Percentiles rank a stretch among this genome's conserved stretches.
Conservation (phyloP, 2,797 vertebrate species). For the Margarornis squamiger region DNA sequence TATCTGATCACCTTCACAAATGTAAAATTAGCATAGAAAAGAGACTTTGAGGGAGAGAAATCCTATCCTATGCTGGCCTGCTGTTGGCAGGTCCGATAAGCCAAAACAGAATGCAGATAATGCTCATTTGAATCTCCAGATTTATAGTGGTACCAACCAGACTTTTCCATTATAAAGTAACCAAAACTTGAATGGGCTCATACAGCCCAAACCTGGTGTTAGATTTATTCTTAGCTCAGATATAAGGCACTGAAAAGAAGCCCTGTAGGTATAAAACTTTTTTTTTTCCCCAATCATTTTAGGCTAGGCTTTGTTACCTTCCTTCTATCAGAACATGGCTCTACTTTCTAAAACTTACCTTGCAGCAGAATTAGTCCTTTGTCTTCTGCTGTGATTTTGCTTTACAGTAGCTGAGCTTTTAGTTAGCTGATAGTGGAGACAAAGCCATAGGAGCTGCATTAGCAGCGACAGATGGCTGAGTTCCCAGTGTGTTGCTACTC, state of each 20-base stretch:
- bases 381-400: neutral
- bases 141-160: neutral
- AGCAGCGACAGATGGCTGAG: neutral
- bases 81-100: conserved; percentile 19
- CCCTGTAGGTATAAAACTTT: neutral
- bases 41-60: neutral
- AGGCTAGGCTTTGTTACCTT: neutral
- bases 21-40: conserved; percentile 1
- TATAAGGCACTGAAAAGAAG: neutral
- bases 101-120: neutral
- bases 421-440: neutral
- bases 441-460: neutral
- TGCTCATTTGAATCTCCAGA: neutral
- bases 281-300: neutral
- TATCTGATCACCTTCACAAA: conserved; percentile 18
- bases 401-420: neutral
- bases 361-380: neutral
- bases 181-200: neutral
- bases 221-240: neutral
- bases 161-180: neutral
- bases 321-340: neutral
- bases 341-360: neutral
- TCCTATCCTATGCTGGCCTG: neutral
- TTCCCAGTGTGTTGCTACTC: conserved; percentile 11
- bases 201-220: neutral